Evolutionary conservation across 2,113 vertebrate species (phyloP), one percentile per base, ranked within the genome.

Genomic region (Martes martes): DNA sequence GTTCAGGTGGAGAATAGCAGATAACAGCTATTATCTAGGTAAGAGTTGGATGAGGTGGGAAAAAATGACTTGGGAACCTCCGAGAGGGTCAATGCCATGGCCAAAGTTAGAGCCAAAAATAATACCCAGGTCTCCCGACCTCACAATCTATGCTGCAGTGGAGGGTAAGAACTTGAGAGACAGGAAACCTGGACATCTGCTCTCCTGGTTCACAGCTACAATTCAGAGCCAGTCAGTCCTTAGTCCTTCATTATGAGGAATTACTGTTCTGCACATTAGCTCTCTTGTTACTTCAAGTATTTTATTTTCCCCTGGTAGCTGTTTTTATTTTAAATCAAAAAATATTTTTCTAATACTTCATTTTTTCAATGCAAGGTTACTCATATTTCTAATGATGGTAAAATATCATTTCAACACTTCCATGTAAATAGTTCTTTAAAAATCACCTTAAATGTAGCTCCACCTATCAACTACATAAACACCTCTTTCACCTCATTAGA

Each of bases 291-390:
- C 18, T 87, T 86, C 59, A 80, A 93, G 55, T n/a, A 67, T 47
- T 47, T 28, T 24, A 31, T 33, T 76, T 33, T 79, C 21, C 36
- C 6, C 39, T 63, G 50, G 31, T 15, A 59, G 55, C 42, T 94
- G 21, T 67, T 92, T 74, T 86, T 26, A 57, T 33, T 93, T 67
- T 89, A 39, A 81, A 93, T 57, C 52, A 90, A 96, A 95, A 55
- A 67, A 55, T 0, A 47, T 39, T 80, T 89, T 69, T 45, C 55
- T 21, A 23, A 36, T 73, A 80, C 93, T 76, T 55, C 4, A 21
- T 83, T 45, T 90, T 52, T 90, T 61, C 50, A 96, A 55, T 94
- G 69, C 36, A 88, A 69, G 39, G 6, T 71, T 50, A 78, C 19
- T 73, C 19, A 55, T 23, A 65, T 47, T 93, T 91, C 36, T 89